phyloP scores from a whole-genome alignment of 2,797 vertebrate species.

The Adelosebastes latens region DNA sequence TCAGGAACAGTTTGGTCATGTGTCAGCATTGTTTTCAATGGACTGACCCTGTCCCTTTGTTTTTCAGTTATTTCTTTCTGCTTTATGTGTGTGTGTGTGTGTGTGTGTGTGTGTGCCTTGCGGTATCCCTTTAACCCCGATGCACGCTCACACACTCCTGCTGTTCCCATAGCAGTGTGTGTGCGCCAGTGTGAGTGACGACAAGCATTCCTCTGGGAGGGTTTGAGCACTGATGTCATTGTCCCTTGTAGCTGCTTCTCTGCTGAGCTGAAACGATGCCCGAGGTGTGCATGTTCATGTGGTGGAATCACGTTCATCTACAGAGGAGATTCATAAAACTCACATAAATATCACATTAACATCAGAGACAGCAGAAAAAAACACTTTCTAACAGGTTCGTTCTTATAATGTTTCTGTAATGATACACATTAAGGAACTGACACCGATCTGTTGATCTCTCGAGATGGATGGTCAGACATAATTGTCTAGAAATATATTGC shows the following conservation, averaged over 20 bases:
- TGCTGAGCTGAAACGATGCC: slow-evolving; percentile 52
- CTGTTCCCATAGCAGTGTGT: slow-evolving; percentile 76
- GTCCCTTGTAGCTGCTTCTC: slow-evolving; percentile 53
- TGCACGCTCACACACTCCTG: slow-evolving; percentile 39
- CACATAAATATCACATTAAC: slow-evolving; percentile 1
- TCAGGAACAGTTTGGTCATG: slow-evolving; percentile 42
- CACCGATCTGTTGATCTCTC: slow-evolving; percentile 11
- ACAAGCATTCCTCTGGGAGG: slow-evolving; percentile 69
- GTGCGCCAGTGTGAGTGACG: slow-evolving; percentile 59
- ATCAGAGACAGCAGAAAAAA: slow-evolving; percentile 6
- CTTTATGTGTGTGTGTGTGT: not conserved
- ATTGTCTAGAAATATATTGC: slow-evolving; percentile 14
- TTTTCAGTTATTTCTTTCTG: slow-evolving; percentile 41
- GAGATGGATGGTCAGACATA: slow-evolving; percentile 1
- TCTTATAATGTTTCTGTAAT: slow-evolving; percentile 8
- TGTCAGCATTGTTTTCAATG: slow-evolving; percentile 67
- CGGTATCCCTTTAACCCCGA: slow-evolving; percentile 53
- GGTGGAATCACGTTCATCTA: slow-evolving; percentile 12
- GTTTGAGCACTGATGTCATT: slow-evolving; percentile 77
- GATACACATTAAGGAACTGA: slow-evolving; percentile 2
- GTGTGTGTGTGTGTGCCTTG: not conserved
- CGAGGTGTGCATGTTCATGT: slow-evolving; percentile 29
- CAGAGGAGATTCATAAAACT: slow-evolving; percentile 4
- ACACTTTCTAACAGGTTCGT: not conserved
- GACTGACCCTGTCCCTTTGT: slow-evolving; percentile 44